Evolutionary conservation across 2,888 invertebrate species (phyloP).

Genomic region (Thymelicus lineola): DNA sequence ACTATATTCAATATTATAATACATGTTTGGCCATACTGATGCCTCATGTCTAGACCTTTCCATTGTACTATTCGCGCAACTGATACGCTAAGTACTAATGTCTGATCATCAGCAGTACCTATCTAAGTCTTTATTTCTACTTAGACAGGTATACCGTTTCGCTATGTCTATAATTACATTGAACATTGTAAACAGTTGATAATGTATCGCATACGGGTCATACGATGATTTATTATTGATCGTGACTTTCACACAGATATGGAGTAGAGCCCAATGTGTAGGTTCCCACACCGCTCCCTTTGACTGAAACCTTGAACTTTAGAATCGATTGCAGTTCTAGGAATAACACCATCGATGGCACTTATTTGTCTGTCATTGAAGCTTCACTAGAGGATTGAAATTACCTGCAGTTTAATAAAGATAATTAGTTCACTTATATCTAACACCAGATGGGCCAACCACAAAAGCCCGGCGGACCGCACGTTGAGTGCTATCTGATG

Average conservation of each 20-base stretch:
- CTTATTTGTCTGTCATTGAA: constrained; percentile 7
- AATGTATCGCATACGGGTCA: constrained; percentile 1
- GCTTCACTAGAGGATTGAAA: background rate
- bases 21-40: no score
- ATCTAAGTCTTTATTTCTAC: no score
- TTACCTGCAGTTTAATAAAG: background rate
- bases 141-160: no score
- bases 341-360: constrained; percentile 33
- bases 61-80: no score
- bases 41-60: no score
- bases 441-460: no score
- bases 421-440: no score
- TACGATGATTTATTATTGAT: constrained; percentile 15
- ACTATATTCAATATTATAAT: no score
- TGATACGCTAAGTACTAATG: no score
- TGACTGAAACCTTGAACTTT: constrained; percentile 52
- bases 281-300: constrained; percentile 39
- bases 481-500: no score
- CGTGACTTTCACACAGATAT: constrained; percentile 14
- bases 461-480: no score
- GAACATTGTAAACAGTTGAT: background rate
- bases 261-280: constrained; percentile 17
- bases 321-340: constrained; percentile 49
- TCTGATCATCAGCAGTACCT: no score
- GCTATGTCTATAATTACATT: background rate